These are phyloP conservation scores for Oreochromis aureus DNA, from an alignment of 2,113 vertebrate genomes.

Conservation along the genomic window DNA sequence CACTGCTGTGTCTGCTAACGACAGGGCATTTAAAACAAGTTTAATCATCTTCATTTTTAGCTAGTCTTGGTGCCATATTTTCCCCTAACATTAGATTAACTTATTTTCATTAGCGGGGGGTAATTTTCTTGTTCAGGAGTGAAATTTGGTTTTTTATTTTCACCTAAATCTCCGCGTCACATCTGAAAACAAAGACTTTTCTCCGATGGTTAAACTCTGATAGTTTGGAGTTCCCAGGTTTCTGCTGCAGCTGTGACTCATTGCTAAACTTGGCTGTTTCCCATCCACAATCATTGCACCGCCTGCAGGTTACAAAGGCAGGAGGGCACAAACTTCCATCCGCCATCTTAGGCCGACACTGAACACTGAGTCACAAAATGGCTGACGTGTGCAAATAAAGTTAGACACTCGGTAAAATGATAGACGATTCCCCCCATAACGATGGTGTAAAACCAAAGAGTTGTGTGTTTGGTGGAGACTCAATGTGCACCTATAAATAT, in stretches of 20 bases:
- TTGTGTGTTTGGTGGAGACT: background rate
- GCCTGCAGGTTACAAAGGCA: rapidly evolving
- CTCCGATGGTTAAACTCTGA: too few species aligned
- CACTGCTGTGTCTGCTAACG: too few species aligned
- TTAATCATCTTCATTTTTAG: too few species aligned
- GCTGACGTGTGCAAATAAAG: background rate
- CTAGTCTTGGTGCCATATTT: rapidly evolving
- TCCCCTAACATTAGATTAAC: rapidly evolving
- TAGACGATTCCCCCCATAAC: rapidly evolving
- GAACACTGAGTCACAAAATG: background rate
- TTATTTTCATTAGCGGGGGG: rapidly evolving
- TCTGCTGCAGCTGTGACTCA: background rate
- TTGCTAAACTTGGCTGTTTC: background rate
- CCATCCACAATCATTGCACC: background rate
- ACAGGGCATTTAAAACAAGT: too few species aligned
- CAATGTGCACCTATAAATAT: rapidly evolving
- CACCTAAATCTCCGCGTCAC: too few species aligned
- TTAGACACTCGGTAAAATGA: rapidly evolving
- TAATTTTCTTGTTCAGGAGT: rapidly evolving
- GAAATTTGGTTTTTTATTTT: background rate
- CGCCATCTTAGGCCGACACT: constrained; percentile 1
- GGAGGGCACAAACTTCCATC: rapidly evolving
- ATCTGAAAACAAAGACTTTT: too few species aligned
- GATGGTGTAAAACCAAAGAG: rapidly evolving
- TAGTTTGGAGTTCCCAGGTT: background rate